Conservation (phyloP, 53 echinoderm and acorn worm genomes). For the Antedon mediterranea region DNA sequence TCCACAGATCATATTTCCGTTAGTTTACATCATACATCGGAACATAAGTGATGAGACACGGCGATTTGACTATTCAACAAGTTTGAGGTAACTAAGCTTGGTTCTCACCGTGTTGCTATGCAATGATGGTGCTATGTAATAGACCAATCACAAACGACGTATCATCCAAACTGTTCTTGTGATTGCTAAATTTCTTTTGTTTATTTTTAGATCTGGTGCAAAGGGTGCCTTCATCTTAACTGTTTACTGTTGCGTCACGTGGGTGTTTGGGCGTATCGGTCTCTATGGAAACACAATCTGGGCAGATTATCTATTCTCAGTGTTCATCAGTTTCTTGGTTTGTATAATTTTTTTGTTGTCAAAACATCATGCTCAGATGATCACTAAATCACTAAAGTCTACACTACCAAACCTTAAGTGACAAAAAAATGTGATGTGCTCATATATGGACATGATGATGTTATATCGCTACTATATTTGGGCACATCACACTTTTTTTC, state of each 20-base stretch:
- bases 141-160: no score
- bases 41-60: background rate
- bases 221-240: constrained; percentile 17
- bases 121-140: no score
- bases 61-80: background rate
- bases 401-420: no score
- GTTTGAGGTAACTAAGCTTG: background rate
- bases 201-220: constrained; percentile 29
- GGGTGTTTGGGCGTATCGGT: constrained; percentile 33
- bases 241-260: constrained; percentile 15
- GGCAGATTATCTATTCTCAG: constrained; percentile 30
- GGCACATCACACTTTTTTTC: no score
- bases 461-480: no score
- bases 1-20: background rate
- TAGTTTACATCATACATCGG: background rate
- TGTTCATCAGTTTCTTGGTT: constrained; percentile 19
- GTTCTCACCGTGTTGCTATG: background rate
- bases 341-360: background rate
- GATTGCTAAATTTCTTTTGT: background rate
- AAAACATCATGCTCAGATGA: no score
- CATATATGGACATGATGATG: no score
- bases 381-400: no score
- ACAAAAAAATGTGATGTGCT: no score
- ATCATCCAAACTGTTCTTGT: no score
- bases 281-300: constrained; percentile 38